phyloP scores from a whole-genome alignment of 2,888 invertebrate genomes.

The Trissolcus brochymenae region DNA sequence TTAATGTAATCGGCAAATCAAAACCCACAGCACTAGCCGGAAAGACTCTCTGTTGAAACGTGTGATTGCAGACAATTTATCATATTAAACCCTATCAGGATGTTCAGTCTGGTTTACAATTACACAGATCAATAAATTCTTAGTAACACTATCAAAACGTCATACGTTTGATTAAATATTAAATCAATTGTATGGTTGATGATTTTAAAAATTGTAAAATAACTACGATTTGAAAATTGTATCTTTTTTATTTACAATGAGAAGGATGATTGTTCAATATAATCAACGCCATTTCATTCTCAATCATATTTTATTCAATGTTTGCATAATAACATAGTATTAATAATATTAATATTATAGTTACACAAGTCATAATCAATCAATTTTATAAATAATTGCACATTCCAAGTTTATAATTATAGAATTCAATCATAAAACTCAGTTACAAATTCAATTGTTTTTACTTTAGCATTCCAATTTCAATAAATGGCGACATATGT shows the following conservation, averaged over 20 bases:
- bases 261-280: too few species aligned
- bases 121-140: conserved; percentile 41
- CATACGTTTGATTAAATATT: conserved; percentile 19
- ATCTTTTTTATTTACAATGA: background rate
- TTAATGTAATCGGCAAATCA: conserved; percentile 21
- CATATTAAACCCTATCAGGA: conserved; percentile 50
- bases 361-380: too few species aligned
- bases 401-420: background rate
- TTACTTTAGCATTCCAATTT: too few species aligned
- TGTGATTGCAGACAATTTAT: conserved; percentile 48
- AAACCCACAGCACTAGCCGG: conserved; percentile 22
- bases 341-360: too few species aligned
- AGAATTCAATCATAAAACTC: too few species aligned
- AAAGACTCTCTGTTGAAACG: conserved; percentile 24
- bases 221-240: too few species aligned
- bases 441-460: too few species aligned
- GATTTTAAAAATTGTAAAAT: too few species aligned
- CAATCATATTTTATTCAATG: conserved; percentile 1
- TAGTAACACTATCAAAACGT: conserved; percentile 41
- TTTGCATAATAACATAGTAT: too few species aligned
- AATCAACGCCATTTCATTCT: too few species aligned
- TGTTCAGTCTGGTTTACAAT: conserved; percentile 48
- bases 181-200: background rate
- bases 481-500: too few species aligned
- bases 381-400: too few species aligned